Evolutionary conservation across 1,140 invertebrate genomes (phyloP).

Genomic region (Cheumatopsyche charites): DNA sequence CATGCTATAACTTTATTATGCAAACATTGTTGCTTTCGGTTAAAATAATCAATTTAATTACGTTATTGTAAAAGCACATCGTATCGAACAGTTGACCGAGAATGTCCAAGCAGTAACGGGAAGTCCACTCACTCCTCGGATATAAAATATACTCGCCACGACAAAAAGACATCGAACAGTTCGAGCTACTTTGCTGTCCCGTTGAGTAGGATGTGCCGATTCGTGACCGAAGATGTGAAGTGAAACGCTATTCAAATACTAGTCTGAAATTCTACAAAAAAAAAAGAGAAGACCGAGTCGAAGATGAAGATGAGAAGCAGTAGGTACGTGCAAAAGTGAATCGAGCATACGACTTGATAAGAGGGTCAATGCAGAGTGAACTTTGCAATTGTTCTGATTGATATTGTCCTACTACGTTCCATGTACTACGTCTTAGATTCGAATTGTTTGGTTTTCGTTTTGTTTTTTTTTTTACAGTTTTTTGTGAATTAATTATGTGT

Average conservation of each 20-base stretch:
- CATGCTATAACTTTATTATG: too few relatives aligned
- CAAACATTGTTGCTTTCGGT: too few relatives aligned
- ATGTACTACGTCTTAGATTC: too few relatives aligned
- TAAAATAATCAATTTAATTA: too few relatives aligned
- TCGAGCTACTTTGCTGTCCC: background rate
- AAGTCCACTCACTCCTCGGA: constrained; percentile 6
- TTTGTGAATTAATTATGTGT: too few relatives aligned
- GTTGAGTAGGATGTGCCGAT: constrained; percentile 6
- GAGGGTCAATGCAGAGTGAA: constrained; percentile 3
- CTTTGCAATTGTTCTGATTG: constrained; percentile 4
- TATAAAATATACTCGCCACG: background rate
- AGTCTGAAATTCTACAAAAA: too few relatives aligned
- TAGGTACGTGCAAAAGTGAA: background rate
- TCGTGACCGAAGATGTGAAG: background rate
- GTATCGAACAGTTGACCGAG: background rate
- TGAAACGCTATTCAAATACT: too few relatives aligned
- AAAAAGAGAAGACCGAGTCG: background rate
- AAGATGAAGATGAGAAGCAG: background rate
- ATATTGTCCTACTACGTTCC: background rate
- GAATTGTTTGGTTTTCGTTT: too few relatives aligned
- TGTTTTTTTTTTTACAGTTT: too few relatives aligned
- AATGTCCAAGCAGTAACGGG: constrained; percentile 13
- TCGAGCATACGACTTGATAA: background rate
- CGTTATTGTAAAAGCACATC: background rate
- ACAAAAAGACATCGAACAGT: constrained; percentile 8